Evolutionary conservation across 2,797 vertebrate genomes (phyloP).

Genomic region (Aselliscus stoliczkanus): DNA sequence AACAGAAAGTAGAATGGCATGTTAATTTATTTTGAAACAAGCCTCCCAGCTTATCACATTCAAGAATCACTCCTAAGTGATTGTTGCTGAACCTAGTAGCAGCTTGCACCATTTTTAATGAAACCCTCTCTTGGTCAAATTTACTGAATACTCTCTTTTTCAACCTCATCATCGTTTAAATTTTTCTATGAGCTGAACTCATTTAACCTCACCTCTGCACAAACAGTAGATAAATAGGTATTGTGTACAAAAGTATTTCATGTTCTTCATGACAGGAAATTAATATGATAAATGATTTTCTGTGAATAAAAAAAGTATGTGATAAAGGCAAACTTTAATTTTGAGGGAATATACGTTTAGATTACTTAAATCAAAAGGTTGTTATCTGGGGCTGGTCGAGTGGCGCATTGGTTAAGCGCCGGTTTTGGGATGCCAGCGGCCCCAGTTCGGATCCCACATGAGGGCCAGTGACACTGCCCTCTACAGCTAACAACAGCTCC

Average conservation of each 20-base stretch:
- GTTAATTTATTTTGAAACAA: conserved; percentile 57
- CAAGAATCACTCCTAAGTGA: conserved; percentile 25
- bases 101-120: conserved; percentile 16
- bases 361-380: background rate
- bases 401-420: too few species aligned
- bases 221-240: conserved; percentile 25
- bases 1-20: conserved; percentile 38
- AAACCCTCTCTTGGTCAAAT: background rate
- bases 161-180: background rate
- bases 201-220: conserved; percentile 3
- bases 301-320: background rate
- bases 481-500: too few species aligned
- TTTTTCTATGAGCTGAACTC: conserved; percentile 5
- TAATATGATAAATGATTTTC: conserved; percentile 45
- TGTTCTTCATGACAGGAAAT: background rate
- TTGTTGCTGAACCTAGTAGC: background rate
- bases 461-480: too few species aligned
- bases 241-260: conserved; percentile 34
- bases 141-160: conserved; percentile 21
- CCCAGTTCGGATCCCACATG: too few species aligned
- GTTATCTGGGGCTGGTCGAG: too few species aligned
- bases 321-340: conserved; percentile 51
- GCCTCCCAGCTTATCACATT: background rate
- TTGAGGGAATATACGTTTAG: conserved; percentile 21
- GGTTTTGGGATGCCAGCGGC: too few species aligned